These are phyloP conservation scores for Dysmachus trigonus DNA, from an alignment of 2,888 invertebrate genomes.

Conservation along the genomic window DNA sequence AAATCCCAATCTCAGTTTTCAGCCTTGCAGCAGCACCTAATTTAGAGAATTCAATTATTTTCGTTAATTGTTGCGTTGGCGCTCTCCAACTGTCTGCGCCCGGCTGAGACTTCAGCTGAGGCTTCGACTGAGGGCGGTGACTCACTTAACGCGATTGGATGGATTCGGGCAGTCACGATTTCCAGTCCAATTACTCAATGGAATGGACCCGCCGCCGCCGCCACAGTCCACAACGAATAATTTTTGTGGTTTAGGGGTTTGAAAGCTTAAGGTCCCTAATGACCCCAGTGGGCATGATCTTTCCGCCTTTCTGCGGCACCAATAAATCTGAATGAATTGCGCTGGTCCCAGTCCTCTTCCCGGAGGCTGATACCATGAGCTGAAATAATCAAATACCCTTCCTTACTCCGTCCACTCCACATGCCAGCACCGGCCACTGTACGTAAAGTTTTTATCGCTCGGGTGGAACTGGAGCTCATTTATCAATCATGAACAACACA, in stretches of 20 bases:
- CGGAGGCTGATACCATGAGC: no score
- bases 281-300: neutral
- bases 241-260: neutral
- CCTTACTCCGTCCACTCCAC: neutral
- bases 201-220: no score
- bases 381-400: neutral
- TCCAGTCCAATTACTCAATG: neutral
- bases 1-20: neutral
- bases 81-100: neutral
- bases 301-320: neutral
- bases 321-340: neutral
- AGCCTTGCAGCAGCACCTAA: neutral
- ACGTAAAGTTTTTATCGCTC: neutral
- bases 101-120: neutral
- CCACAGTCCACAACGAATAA: neutral
- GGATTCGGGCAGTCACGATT: neutral
- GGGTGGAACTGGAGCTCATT: neutral
- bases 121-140: neutral
- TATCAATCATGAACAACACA: neutral
- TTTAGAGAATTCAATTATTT: neutral
- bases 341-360: neutral
- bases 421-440: neutral
- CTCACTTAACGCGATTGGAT: neutral
- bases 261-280: neutral
- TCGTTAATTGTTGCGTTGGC: neutral